phyloP scores from a whole-genome alignment of 2,797 vertebrate species.

The Neosilurus mollespiculum region DNA sequence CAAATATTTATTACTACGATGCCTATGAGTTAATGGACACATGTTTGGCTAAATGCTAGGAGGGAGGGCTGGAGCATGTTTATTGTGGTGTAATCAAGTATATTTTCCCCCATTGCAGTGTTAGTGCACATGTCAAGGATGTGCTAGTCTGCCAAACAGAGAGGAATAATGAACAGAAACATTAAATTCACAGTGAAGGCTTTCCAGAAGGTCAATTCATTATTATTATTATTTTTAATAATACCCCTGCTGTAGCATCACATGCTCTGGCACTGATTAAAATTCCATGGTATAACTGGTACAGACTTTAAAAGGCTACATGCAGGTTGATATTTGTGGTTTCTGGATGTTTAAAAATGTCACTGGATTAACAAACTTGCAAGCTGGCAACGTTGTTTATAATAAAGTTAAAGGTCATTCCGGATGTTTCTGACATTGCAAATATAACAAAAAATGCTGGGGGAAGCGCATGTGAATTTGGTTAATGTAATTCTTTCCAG shows the following conservation, averaged over 20 bases:
- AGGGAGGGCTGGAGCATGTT: too few relatives aligned
- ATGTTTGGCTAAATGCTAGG: too few relatives aligned
- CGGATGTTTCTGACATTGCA: not conserved
- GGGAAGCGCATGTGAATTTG: not conserved
- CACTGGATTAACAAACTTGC: not conserved
- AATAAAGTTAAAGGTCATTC: not conserved
- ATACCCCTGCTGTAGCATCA: not conserved
- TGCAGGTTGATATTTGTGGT: not conserved
- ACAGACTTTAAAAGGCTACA: not conserved
- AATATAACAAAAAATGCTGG: not conserved
- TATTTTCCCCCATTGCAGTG: not conserved
- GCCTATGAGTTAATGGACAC: too few relatives aligned
- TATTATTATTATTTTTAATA: not conserved
- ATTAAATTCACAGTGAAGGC: not conserved
- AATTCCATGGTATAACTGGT: not conserved
- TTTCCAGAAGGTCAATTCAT: not conserved
- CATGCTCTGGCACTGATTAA: not conserved
- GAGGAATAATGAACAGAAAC: not conserved
- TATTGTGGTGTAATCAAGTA: not conserved
- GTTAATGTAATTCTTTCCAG: not conserved
- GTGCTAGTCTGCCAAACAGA: too few relatives aligned
- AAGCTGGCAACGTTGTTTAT: not conserved
- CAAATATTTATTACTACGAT: not conserved
- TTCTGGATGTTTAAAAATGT: not conserved
- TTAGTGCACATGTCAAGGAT: not conserved